Conservation (phyloP, 1,140 invertebrate species). For the Ptiloglossa arizonensis region DNA sequence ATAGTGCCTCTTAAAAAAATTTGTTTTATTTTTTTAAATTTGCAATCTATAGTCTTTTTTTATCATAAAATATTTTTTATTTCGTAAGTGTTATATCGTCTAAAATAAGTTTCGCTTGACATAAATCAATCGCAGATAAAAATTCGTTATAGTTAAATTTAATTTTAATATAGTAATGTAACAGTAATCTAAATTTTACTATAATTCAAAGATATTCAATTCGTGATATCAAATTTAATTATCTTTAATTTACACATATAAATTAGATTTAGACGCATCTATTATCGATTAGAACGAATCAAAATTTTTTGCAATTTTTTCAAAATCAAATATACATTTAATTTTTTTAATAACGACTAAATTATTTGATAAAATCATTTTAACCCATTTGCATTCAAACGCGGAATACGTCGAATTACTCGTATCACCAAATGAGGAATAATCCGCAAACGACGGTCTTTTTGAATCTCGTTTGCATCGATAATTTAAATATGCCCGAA, state of each 20-base stretch:
- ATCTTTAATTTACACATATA: background rate
- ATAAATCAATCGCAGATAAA: slow-evolving; percentile 24
- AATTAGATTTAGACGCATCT: background rate
- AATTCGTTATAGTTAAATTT: slow-evolving; percentile 2
- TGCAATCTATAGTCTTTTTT: slow-evolving; percentile 8
- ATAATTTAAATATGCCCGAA: too few species aligned
- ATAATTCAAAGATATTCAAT: background rate
- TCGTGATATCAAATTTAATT: background rate
- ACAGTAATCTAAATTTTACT: background rate
- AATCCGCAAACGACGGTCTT: too few species aligned
- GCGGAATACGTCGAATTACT: too few species aligned
- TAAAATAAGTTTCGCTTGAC: slow-evolving; percentile 4
- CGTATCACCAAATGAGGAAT: too few species aligned
- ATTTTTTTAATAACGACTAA: background rate
- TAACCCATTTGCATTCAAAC: too few species aligned
- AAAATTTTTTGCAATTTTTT: background rate
- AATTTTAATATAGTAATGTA: background rate
- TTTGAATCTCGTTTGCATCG: too few species aligned
- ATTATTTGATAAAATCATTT: background rate
- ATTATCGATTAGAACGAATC: background rate
- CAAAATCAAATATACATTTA: background rate
- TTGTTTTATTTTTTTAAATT: slow-evolving; percentile 6
- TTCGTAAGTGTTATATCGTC: background rate
- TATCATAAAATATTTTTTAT: slow-evolving; percentile 43
- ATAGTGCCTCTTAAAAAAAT: slow-evolving; percentile 10